Base-by-base conservation (phyloP, 1,140 invertebrate species). In the Dendroctonus ponderosae region DNA sequence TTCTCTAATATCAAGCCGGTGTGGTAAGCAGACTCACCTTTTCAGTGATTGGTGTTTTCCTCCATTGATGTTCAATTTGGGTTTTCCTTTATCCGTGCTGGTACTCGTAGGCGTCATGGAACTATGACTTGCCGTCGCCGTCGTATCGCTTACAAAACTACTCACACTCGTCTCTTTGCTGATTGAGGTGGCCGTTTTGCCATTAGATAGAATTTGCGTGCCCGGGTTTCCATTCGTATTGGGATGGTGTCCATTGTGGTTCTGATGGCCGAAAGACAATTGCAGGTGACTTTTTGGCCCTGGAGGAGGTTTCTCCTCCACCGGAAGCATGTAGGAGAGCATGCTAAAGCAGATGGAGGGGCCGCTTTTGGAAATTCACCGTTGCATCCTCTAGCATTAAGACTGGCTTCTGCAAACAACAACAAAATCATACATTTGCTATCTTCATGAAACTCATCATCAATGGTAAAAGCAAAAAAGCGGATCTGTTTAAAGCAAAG, bases 281-380 rank as follows among this genome's bases (percentile, higher is more conserved):
- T 82, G 81, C 64, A 84, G 73, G 63, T 83, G 80, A 11, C 77
- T 77, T 69, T 83, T 83, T 7, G 83, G 83, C 50, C 76, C 83
- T 64, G 82, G 82, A 9, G 84, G 84, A 14, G 84, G 84, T 74
- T 86, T 86, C 70, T 86, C 84, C 66, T 85, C 85, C 60, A 85
- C 81, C 15, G 85, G 85, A 69, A 86, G 80, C 83, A 87, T 86
- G 74, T 87, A 87, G 42, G 85, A 86, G 76, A 87, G 78, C 85
- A 87, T 87, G 40, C 26, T 26, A 26, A 26, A 26, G 26, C 26
- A 26, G 26, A 26, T 26, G 26, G 26, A 26, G 26, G 26, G 26
- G 26, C 26, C 43, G 43, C 8, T 46, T 46, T 46, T 2, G 43
- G 4, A 46, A 46, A 12, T 46, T 2, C 8, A 11, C 12, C 8